Conservation (phyloP, 1,140 invertebrate species). For the Trinorchestia longiramus region DNA sequence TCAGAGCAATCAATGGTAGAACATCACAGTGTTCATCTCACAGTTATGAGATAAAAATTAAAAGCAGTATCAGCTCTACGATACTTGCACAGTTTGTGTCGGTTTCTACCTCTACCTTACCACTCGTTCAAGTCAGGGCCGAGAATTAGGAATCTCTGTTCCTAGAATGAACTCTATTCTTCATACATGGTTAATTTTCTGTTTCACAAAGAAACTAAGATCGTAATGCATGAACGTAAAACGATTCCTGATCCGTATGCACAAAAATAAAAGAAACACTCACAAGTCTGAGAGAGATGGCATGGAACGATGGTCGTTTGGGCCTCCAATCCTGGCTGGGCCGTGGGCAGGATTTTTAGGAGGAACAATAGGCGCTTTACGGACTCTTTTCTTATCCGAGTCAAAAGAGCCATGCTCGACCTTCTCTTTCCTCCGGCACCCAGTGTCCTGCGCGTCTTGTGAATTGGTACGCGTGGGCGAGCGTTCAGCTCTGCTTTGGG, state of each 20-base stretch:
- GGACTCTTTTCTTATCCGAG: neutral
- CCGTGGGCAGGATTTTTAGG: neutral
- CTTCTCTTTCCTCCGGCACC: neutral
- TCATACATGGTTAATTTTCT: neutral
- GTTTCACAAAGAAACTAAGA: neutral
- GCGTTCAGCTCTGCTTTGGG: neutral
- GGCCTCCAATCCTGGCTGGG: neutral
- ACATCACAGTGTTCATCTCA: no score
- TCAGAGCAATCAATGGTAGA: no score
- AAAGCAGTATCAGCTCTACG: no score
- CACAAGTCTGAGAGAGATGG: slow-evolving; percentile 22
- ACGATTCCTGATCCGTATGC: neutral
- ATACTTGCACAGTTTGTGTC: no score
- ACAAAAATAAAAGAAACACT: neutral
- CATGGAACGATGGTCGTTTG: slow-evolving; percentile 26
- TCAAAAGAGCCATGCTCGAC: slow-evolving; percentile 41
- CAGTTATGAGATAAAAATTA: no score
- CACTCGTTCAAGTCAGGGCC: no score
- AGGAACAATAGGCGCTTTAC: slow-evolving; percentile 33
- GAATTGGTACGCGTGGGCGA: neutral
- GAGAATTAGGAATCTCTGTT: no score
- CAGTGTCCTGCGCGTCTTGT: neutral
- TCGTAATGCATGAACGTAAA: neutral
- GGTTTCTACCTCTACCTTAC: no score
- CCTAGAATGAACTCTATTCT: neutral